phyloP scores from a whole-genome alignment of 2,888 invertebrate species.

The Byasa hedistus region DNA sequence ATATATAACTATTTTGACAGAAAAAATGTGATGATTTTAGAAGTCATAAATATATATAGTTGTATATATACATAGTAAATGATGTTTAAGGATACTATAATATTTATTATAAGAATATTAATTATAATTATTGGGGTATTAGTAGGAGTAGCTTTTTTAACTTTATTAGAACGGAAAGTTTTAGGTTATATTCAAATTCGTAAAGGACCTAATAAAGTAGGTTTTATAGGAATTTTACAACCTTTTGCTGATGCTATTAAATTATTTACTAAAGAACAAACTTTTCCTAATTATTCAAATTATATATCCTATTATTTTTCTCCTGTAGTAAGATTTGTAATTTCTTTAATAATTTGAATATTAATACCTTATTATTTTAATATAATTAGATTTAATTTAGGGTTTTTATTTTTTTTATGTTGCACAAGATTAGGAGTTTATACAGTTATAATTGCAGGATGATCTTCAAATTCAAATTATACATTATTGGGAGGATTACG shows the following conservation, averaged over 20 bases:
- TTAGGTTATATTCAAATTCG: slow-evolving; percentile 18
- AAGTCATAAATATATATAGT: slow-evolving; percentile 80
- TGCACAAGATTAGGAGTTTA: slow-evolving; percentile 83
- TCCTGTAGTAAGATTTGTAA: slow-evolving; percentile 66
- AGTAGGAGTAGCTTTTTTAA: slow-evolving; percentile 85
- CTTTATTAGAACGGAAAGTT: slow-evolving; percentile 82
- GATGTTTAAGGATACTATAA: no score
- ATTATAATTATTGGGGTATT: slow-evolving; percentile 73
- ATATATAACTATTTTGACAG: slow-evolving; percentile 82
- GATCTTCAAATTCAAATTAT: slow-evolving; percentile 88
- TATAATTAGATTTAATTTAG: slow-evolving; percentile 79
- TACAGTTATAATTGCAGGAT: slow-evolving; percentile 82
- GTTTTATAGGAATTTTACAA: slow-evolving; percentile 18
- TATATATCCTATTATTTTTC: slow-evolving; percentile 67
- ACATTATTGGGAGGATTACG: slow-evolving; percentile 84
- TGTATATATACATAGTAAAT: slow-evolving; percentile 67
- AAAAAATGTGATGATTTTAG: slow-evolving; percentile 85
- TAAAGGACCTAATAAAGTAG: slow-evolving; percentile 12
- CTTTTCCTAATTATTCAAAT: slow-evolving; percentile 73
- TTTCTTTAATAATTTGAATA: slow-evolving; percentile 80
- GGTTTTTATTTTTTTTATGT: slow-evolving; percentile 83
- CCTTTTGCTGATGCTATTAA: slow-evolving; percentile 87
- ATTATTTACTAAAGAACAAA: slow-evolving; percentile 84
- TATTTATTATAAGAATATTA: slow-evolving; percentile 31
- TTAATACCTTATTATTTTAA: slow-evolving; percentile 80